phyloP scores from a whole-genome alignment of 2,888 invertebrate species.

The Ashinkailepas kermadecensis region DNA sequence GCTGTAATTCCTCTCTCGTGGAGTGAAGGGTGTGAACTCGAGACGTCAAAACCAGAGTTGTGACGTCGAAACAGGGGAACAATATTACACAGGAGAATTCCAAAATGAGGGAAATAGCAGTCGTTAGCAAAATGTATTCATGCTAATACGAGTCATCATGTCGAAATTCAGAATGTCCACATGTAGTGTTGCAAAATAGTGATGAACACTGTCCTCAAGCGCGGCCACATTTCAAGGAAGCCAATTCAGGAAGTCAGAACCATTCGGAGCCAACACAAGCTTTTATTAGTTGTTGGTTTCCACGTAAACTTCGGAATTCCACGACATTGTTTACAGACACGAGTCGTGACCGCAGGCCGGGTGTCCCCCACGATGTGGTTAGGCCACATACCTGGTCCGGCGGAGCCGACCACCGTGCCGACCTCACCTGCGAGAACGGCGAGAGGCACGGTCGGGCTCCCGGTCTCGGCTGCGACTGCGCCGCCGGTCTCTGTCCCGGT shows the following conservation, averaged over 20 bases:
- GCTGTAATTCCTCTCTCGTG: too few species aligned
- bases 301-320: too few species aligned
- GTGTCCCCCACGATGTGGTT: background rate
- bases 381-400: background rate
- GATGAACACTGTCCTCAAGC: too few species aligned
- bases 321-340: background rate
- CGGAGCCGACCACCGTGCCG: background rate
- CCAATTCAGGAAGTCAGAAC: background rate
- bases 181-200: too few species aligned
- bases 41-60: too few species aligned
- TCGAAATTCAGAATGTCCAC: too few species aligned
- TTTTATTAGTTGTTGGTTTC: background rate
- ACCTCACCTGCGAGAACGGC: background rate
- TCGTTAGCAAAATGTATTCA: too few species aligned
- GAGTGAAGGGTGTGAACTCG: too few species aligned
- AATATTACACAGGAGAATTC: too few species aligned
- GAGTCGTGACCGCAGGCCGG: background rate
- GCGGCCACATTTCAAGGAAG: background rate
- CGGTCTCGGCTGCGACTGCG: background rate
- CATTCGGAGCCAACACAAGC: background rate
- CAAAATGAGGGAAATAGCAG: too few species aligned
- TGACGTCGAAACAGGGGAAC: too few species aligned
- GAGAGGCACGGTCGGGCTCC: background rate
- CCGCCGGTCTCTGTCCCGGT: background rate
- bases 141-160: too few species aligned